Evolutionary conservation across 1,140 invertebrate genomes (phyloP).

Genomic region (Drosophila ercepeae): DNA sequence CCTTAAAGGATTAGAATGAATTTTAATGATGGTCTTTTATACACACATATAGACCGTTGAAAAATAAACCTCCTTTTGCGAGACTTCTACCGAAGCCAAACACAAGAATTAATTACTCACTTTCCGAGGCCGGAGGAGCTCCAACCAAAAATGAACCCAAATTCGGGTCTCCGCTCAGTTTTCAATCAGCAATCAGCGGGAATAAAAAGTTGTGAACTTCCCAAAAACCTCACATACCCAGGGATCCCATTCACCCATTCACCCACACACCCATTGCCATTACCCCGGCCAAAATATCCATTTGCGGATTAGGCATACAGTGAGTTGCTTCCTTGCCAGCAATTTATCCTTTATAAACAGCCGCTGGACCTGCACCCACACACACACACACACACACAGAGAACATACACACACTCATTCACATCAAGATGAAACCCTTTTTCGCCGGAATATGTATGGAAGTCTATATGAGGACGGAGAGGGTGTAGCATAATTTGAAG

Average conservation of each 20-base stretch:
- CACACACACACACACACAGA: constrained; percentile 1
- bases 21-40: constrained; percentile 12
- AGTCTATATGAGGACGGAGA: background rate
- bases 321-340: constrained; percentile 54
- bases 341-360: constrained; percentile 77
- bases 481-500: constrained; percentile 72
- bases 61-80: constrained; percentile 17
- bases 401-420: background rate
- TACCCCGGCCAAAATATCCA: constrained; percentile 67
- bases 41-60: constrained; percentile 3
- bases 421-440: constrained; percentile 21
- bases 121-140: constrained; percentile 12
- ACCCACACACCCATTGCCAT: background rate
- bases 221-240: background rate
- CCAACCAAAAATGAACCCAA: constrained; percentile 31
- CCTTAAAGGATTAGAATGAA: constrained; percentile 3
- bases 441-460: background rate
- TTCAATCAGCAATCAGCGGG: constrained; percentile 42
- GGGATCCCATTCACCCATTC: constrained; percentile 1
- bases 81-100: constrained; percentile 27
- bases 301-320: constrained; percentile 78
- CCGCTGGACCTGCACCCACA: constrained; percentile 52
- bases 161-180: constrained; percentile 15
- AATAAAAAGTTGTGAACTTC: constrained; percentile 42
- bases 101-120: constrained; percentile 46